Evolutionary conservation across 2,797 vertebrate genomes (phyloP), one percentile per base, ranked within the genome.

Genomic region (Acrossocheilus fasciatus): DNA sequence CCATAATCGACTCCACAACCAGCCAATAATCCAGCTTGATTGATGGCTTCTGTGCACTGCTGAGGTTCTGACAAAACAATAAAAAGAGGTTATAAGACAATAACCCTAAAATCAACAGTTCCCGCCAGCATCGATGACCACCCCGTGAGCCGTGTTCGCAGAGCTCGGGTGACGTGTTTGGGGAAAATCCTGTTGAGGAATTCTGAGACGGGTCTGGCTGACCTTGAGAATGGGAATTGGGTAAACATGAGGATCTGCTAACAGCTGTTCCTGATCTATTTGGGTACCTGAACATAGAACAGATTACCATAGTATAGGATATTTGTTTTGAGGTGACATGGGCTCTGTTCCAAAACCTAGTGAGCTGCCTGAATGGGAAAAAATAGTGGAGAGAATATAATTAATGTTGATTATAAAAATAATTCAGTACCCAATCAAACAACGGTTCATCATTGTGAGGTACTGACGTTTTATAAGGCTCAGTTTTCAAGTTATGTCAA

Each of bases 201-300:
- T 85, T 88, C 59, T 57, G 78, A 34, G 75, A 85, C 62, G 82
- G 62, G 68, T 43, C 81, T 59, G 64, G n/a, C 54, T 43, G 72
- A 45, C 83, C 81, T 81, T 82, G 57, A 76, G 86, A 75, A 78
- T 75, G 69, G 70, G 79, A 50, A 59, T 14, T 73, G 43, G 68
- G 84, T 86, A 66, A 83, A 84, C 7, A 54, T 76, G 87, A 75
- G 59, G 81, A 75, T 76, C 84, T 80, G 52, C 81, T 18, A 62
- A 85, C 87, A 89, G 88, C 87, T 90, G 87, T 75, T 87, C 75
- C 50, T 43, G 74, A 57, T 87, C 82, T 83, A 77, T 87, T 87
- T 87, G 52, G 26, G 84, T 77, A 82, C 83, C 73, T 88, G 83
- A 43, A 59, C 85, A 83, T 69, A 62, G 69, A 45, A 36, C 26